Evolutionary conservation across 2,797 vertebrate genomes (phyloP).

Genomic region (Podargus strigoides): DNA sequence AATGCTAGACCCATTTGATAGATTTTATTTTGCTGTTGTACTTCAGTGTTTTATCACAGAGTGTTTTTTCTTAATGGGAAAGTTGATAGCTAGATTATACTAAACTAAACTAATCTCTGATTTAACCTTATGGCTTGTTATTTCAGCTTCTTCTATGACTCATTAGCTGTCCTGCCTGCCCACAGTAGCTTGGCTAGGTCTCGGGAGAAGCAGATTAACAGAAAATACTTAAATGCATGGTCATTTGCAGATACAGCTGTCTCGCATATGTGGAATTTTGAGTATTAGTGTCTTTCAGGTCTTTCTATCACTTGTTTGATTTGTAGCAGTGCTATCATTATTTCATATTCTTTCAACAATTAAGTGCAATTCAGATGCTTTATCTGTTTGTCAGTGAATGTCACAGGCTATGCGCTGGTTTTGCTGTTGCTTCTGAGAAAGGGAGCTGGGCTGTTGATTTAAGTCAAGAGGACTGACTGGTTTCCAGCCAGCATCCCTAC

Average conservation of each 20-base stretch:
- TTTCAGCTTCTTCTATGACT: neutral
- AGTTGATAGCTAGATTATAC: neutral
- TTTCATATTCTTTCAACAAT: neutral
- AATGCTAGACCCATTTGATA: neutral
- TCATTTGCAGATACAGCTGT: neutral
- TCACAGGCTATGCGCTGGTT: neutral
- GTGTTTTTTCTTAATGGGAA: neutral
- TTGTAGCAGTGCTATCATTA: neutral
- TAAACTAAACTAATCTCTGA: neutral
- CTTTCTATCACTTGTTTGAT: neutral
- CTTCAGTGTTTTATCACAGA: neutral
- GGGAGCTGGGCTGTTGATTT: neutral
- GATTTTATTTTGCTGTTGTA: neutral
- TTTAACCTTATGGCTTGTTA: neutral
- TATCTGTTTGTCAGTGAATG: neutral
- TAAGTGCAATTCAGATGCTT: neutral
- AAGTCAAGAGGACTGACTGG: neutral
- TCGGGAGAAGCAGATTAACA: neutral
- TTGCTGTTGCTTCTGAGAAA: neutral
- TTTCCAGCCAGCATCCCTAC: neutral
- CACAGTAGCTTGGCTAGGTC: rapidly evolving
- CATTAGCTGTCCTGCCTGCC: neutral
- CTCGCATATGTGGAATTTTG: neutral
- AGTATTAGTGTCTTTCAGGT: neutral
- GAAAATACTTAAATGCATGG: neutral